Evolutionary conservation across 2,113 vertebrate genomes (phyloP).

Genomic region (Paradisaea rubra): DNA sequence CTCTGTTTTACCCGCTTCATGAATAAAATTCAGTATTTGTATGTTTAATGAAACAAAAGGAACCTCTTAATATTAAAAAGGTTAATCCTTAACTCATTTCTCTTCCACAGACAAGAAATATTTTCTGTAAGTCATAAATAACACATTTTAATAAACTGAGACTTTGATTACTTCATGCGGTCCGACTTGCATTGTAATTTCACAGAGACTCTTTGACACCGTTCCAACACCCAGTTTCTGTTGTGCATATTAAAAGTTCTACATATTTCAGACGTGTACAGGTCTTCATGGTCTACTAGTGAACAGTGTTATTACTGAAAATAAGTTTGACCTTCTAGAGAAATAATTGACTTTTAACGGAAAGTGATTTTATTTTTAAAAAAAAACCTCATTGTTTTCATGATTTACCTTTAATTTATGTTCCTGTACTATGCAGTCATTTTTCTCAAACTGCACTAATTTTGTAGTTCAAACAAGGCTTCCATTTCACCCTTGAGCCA

Average conservation of each 20-base stretch:
- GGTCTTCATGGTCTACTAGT: constrained; percentile 70
- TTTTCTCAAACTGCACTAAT: constrained; percentile 5
- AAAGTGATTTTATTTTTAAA: constrained; percentile 16
- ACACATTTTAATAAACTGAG: constrained; percentile 62
- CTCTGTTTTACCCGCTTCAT: background rate
- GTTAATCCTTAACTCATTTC: constrained; percentile 65
- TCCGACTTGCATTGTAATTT: constrained; percentile 57
- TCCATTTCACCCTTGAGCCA: constrained; percentile 13
- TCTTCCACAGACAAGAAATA: constrained; percentile 54
- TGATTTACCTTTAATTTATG: constrained; percentile 60
- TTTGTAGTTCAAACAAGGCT: constrained; percentile 39
- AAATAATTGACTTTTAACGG: constrained; percentile 56
- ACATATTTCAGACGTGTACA: constrained; percentile 29
- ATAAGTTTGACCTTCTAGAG: constrained; percentile 43
- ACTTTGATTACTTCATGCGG: constrained; percentile 69
- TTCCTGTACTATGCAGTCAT: background rate
- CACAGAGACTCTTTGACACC: constrained; percentile 57
- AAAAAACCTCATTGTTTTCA: constrained; percentile 49
- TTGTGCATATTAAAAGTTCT: constrained; percentile 52
- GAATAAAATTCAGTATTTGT: constrained; percentile 21
- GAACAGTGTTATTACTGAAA: constrained; percentile 55
- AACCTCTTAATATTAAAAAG: constrained; percentile 46
- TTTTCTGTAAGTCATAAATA: constrained; percentile 72
- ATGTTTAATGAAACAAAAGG: background rate
- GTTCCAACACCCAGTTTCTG: constrained; percentile 51